A percentile compares a stretch with the other conserved stretches of the same genome.
Conservation (phyloP, 2,888 invertebrate genomes). For the Erannis defoliaria region DNA sequence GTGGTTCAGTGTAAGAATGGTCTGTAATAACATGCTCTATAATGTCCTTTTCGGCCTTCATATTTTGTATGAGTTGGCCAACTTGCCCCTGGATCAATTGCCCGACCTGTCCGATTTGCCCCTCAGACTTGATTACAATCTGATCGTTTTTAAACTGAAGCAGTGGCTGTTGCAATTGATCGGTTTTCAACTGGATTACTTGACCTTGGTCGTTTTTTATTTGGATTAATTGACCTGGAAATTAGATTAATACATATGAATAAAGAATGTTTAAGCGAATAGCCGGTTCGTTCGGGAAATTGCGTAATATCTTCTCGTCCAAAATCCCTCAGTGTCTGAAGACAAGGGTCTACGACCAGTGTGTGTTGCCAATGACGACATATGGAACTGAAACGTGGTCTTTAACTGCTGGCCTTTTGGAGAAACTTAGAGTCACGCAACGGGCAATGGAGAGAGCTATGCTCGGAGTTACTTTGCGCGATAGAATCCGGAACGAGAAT, state of each 20-base stretch:
- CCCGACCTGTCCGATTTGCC: slow-evolving; percentile 18
- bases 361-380: too few relatives aligned
- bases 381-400: too few relatives aligned
- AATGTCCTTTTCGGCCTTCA: slow-evolving; percentile 67
- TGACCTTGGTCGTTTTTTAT: slow-evolving; percentile 81
- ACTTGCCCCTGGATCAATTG: slow-evolving; percentile 45
- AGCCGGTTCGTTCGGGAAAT: too few relatives aligned
- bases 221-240: slow-evolving; percentile 71
- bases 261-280: too few relatives aligned
- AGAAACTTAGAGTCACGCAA: too few relatives aligned
- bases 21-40: slow-evolving; percentile 67
- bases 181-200: slow-evolving; percentile 76
- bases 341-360: too few relatives aligned
- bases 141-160: slow-evolving; percentile 75
- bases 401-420: too few relatives aligned
- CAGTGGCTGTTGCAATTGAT: slow-evolving; percentile 67
- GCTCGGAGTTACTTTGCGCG: too few relatives aligned
- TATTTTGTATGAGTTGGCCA: slow-evolving; percentile 18
- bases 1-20: slow-evolving; percentile 77
- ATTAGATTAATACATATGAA: background rate
- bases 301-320: too few relatives aligned
- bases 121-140: slow-evolving; percentile 56
- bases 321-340: too few relatives aligned
- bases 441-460: too few relatives aligned
- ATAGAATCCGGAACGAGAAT: too few relatives aligned